Evolutionary conservation across 2,113 vertebrate genomes (phyloP).

Genomic region (Elgaria multicarinata): DNA sequence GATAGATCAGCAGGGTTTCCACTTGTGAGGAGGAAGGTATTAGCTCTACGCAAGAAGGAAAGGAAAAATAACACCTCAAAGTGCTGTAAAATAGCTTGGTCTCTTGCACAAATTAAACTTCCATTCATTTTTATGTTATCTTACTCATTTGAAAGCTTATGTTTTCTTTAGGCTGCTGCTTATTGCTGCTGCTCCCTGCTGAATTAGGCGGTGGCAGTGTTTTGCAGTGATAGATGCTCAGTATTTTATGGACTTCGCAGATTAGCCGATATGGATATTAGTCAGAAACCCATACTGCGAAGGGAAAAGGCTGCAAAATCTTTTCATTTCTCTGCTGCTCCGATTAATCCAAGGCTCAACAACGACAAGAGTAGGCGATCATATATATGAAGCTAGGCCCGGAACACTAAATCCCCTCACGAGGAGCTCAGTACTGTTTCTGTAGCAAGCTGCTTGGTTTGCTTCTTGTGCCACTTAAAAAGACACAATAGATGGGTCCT

Average conservation of each 20-base stretch:
- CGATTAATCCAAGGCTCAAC: constrained; percentile 33
- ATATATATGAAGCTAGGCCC: background rate
- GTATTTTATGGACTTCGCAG: background rate
- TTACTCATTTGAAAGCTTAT: constrained; percentile 46
- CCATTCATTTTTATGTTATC: background rate
- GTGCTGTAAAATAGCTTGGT: constrained; percentile 50
- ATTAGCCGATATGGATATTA: constrained; percentile 5
- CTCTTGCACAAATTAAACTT: constrained; percentile 60
- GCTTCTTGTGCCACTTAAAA: background rate
- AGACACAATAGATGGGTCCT: background rate
- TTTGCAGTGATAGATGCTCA: background rate
- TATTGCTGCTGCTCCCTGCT: constrained; percentile 8
- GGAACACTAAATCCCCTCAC: background rate
- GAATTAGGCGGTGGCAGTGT: background rate
- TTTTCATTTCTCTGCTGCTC: constrained; percentile 13
- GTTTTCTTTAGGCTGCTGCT: constrained; percentile 40
- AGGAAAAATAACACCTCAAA: constrained; percentile 14
- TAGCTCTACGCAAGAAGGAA: constrained; percentile 48
- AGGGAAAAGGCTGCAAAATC: constrained; percentile 5
- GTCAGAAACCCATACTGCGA: background rate
- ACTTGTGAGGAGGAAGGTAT: constrained; percentile 61
- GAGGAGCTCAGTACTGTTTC: background rate
- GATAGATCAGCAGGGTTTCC: constrained; percentile 53
- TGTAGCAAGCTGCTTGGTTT: background rate
- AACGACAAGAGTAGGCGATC: constrained; percentile 8